Percentiles rank a stretch among this genome's conserved stretches.
Conservation (phyloP, 2,797 vertebrate species). For the Phalanger gymnotis region DNA sequence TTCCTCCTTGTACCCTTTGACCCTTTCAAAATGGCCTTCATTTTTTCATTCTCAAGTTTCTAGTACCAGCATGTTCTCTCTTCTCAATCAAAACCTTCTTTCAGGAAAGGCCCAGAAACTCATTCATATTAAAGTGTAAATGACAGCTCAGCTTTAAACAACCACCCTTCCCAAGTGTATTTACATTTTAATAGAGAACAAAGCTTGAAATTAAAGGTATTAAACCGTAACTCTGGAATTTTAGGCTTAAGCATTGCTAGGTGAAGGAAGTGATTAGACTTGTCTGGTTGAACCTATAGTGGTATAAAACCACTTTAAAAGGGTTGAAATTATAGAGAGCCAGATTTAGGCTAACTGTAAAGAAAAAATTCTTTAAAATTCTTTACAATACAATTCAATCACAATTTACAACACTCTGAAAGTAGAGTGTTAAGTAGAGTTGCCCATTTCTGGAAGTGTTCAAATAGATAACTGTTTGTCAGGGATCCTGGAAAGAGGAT, state of each 20-base stretch:
- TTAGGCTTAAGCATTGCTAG: background rate
- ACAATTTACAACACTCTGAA: background rate
- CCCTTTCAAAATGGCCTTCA: background rate
- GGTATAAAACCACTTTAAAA: background rate
- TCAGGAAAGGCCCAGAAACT: background rate
- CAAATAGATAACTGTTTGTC: background rate
- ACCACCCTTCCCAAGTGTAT: background rate
- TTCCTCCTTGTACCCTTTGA: background rate
- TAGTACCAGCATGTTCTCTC: background rate
- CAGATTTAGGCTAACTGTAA: background rate
- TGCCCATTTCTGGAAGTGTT: background rate
- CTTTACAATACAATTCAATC: background rate
- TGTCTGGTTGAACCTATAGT: background rate
- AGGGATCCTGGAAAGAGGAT: background rate
- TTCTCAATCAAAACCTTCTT: background rate
- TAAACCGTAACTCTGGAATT: background rate
- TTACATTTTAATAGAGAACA: background rate
- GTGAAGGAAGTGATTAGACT: background rate
- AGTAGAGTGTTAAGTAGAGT: background rate
- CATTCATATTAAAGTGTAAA: background rate
- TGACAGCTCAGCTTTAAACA: background rate
- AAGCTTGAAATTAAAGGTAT: background rate
- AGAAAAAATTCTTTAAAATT: background rate
- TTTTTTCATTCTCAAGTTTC: background rate
- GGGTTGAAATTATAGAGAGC: background rate